Base-by-base conservation (phyloP, 2,888 invertebrate species). In the Aspidiotus rigidus region DNA sequence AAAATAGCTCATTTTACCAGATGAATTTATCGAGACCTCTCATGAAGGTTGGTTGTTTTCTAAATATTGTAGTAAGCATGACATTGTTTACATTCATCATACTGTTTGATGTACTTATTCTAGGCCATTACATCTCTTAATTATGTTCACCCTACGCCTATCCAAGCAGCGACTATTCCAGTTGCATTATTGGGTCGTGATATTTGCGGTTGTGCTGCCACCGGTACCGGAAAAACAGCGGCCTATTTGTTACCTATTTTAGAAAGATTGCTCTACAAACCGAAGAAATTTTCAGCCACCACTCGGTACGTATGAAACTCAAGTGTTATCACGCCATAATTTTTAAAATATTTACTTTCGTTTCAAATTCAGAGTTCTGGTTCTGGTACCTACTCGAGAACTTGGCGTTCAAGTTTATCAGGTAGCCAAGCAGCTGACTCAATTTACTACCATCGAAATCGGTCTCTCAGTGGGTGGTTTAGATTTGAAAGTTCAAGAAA, bases 211-310 rank as follows among this genome's bases (percentile, higher is more conserved):
- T 99, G 98, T 82, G 98, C 99, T 41, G 96, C 97, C 0, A 99
- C 98, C 0, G 99, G 99, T 64, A 89, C 92, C 8, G 97, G 98
- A 67, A 99, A 99, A 83, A 99, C 99, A 0, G 96, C 95, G 0
- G 98, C 99, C 0, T 99, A 97, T 79, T 97, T 99, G 93, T 80
- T 99, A 74, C 99, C 99, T 0, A 94, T 96, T 2, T 77, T 99
- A 66, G 99, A 99, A 80, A 83, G 98, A 72, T 82, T 99, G 71
- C 79, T 98, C 11, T 97, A 91, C 78, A 86, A 90, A 74, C 89
- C 95, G 0, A 82, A 85, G 49, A 84, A 86, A 42, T 86, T 79
- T 74, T 75, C 75, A 8, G 82, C 81, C 42, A 72, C 74, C 15
- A 76, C 76, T 2, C 74, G 75, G 75, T 75, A 62, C 66, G 62